Conservation (phyloP, 2,888 invertebrate species). For the Epinotia brunnichana region DNA sequence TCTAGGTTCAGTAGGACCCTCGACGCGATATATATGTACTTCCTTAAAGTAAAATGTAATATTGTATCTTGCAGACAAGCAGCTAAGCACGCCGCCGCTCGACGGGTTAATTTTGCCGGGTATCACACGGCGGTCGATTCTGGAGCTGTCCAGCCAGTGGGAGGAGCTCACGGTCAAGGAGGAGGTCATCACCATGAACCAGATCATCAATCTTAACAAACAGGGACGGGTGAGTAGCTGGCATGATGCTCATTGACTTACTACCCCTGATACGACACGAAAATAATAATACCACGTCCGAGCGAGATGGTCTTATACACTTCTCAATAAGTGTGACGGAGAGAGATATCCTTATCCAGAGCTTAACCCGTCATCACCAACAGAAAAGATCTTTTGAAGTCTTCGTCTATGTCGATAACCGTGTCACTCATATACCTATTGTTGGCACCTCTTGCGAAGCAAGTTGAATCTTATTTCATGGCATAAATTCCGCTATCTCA, state of each 20-base stretch:
- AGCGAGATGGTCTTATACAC: too few species aligned
- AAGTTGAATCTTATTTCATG: too few species aligned
- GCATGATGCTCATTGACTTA: neutral
- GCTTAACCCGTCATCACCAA: neutral
- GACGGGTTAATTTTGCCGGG: constrained; percentile 98
- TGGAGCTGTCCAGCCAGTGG: constrained; percentile 92
- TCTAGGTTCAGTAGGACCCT: too few species aligned
- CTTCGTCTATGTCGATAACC: neutral
- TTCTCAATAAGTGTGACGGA: too few species aligned
- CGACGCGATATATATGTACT: neutral
- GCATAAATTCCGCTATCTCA: too few species aligned
- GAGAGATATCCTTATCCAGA: too few species aligned
- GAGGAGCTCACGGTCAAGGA: constrained; percentile 93
- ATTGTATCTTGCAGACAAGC: constrained; percentile 87
- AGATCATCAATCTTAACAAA: constrained; percentile 88
- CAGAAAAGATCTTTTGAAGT: neutral
- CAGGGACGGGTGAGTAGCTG: constrained; percentile 90
- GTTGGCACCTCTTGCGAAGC: too few species aligned
- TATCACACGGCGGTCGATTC: constrained; percentile 93
- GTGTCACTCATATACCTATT: too few species aligned
- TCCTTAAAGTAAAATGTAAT: neutral
- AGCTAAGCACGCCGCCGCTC: constrained; percentile 96
- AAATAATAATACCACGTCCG: too few species aligned
- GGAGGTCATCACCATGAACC: constrained; percentile 92
- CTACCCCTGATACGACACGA: too few species aligned